These are phyloP conservation scores for Periophthalmodon schlosseri DNA, from an alignment of 2,113 vertebrate species.

Conservation along the genomic window DNA sequence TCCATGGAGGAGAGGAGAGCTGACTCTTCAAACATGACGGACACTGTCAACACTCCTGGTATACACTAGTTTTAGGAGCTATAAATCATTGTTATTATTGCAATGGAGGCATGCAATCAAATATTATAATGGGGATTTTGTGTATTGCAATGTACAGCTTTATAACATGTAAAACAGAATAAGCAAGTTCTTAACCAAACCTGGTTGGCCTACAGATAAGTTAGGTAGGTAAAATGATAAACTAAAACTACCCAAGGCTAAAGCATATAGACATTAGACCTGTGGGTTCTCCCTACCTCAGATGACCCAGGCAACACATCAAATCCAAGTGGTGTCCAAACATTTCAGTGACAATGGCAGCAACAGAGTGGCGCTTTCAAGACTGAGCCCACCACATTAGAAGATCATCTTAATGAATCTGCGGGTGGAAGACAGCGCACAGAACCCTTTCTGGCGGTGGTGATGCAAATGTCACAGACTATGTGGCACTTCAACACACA, in stretches of 20 bases:
- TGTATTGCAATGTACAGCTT: neutral
- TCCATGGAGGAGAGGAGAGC: neutral
- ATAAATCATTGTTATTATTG: neutral
- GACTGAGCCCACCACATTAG: constrained; percentile 66
- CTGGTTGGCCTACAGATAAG: neutral
- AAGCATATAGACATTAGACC: neutral
- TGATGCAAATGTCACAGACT: constrained; percentile 24
- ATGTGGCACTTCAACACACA: constrained; percentile 19
- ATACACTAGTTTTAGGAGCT: neutral
- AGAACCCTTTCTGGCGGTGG: constrained; percentile 11
- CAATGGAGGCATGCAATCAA: neutral
- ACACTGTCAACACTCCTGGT: neutral
- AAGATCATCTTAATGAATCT: constrained; percentile 49
- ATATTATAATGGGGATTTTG: neutral
- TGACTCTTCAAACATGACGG: neutral
- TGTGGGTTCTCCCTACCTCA: constrained; percentile 1
- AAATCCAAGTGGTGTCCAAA: constrained; percentile 2
- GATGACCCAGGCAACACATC: neutral
- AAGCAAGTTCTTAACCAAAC: neutral
- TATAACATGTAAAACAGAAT: neutral
- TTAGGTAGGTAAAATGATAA: neutral
- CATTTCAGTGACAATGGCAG: neutral
- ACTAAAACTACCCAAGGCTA: neutral
- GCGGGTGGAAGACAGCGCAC: constrained; percentile 36
- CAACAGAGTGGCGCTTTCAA: constrained; percentile 12